Base-by-base conservation (phyloP, 2,888 invertebrate genomes). In the Neoscelio sp. region DNA sequence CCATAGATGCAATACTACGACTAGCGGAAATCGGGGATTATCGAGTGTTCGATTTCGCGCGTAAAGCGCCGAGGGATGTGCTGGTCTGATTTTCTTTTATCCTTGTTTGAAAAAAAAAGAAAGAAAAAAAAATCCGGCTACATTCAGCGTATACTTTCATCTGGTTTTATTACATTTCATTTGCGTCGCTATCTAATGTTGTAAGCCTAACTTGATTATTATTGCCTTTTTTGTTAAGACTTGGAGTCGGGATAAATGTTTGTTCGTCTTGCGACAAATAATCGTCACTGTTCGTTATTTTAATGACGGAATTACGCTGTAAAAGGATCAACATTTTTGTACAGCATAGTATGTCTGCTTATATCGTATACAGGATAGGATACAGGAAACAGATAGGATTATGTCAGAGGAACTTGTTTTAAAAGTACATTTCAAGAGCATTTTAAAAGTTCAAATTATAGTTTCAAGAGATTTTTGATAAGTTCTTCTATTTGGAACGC, bases 1-100 rank as follows among this genome's bases (percentile, higher is more conserved):
- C 54, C 62, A 50, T 70, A 74, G 68, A 62, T 48, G 74, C 64
- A 79, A 79, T 75, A 71, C 71, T 75, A 52, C 65, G 71, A 75
- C 79, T 65, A 67, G 79, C 71, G 70, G 79, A 73, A 80, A 80
- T 76, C 79, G 71, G 65, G 67, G 75, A 76, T 80, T 80, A 76
- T 71, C 79, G 71, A 80, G 67, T 80, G 79, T 80, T 80, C 79
- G 75, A 76, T 76, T 80, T 79, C 60, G 75, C 58, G 71, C 70
- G 71, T 67, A 65, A 75, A 71, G 65, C 60, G 67, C 18, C 75
- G 42, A 70, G 75, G 60, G 68, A 74, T 74, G 52, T 46, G 30
- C 30, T 42, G 26, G 23, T 65, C 40, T 58, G 74, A 64, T 74
- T 74, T 33, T 75, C 62, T 62, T 74, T 71, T 67, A 79, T 75